phyloP scores from a whole-genome alignment of 2,797 vertebrate genomes.

The Lacerta bilineata region DNA sequence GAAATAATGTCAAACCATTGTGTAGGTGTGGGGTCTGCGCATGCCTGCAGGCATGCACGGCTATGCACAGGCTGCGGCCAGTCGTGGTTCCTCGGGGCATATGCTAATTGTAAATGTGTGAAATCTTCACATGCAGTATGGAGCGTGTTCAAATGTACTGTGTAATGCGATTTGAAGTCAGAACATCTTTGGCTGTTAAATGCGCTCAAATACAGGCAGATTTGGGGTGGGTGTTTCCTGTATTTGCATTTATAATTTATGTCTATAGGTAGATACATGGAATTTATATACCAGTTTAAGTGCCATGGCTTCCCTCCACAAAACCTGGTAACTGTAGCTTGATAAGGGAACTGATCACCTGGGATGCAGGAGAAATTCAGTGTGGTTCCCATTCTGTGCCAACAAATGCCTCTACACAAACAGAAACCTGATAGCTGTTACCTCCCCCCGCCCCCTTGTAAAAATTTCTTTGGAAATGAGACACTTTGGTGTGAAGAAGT shows the following conservation, averaged over 20 bases:
- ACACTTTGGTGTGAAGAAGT: not conserved
- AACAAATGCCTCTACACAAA: no score
- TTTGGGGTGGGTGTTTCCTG: not conserved
- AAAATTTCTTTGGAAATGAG: not conserved
- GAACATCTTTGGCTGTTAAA: not conserved
- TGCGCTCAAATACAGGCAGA: not conserved
- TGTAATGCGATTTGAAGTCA: not conserved
- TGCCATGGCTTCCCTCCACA: not conserved
- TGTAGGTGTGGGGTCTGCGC: no score
- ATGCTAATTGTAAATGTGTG: not conserved
- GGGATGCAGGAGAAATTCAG: no score
- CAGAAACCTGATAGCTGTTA: no score
- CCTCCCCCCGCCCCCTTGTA: no score
- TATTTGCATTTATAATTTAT: no score
- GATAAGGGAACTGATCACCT: no score
- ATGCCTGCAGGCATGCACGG: not conserved
- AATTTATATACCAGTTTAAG: not conserved
- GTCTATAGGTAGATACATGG: not conserved
- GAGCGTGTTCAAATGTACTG: not conserved
- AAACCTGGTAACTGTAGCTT: no score
- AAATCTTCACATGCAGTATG: no score
- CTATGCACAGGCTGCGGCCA: not conserved
- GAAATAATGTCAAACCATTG: no score
- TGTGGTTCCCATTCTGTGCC: not conserved
- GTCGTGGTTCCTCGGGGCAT: not conserved